Conservation (phyloP, 2,888 invertebrate genomes). For the Pristionchus arcanus region DNA sequence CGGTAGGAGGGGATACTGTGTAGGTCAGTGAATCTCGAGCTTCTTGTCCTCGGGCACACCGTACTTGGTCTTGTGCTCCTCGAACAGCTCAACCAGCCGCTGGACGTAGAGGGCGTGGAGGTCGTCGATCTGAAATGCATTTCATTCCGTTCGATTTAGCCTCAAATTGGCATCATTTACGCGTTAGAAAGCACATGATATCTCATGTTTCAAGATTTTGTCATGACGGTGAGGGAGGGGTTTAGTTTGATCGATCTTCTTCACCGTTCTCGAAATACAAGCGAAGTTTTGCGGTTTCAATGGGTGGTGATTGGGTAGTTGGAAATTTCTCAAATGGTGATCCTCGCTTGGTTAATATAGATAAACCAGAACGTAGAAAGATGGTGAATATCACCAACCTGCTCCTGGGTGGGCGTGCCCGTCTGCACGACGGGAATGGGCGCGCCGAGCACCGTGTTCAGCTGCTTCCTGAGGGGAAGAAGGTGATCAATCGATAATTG, state of each 20-base stretch:
- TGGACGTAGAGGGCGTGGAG: constrained; percentile 88
- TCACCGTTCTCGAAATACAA: background rate
- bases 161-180: too few species aligned
- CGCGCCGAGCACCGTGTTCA: constrained; percentile 71
- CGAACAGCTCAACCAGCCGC: constrained; percentile 87
- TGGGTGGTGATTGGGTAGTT: background rate
- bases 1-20: constrained; percentile 19
- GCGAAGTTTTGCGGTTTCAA: background rate
- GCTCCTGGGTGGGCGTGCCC: constrained; percentile 63
- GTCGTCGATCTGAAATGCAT: constrained; percentile 85
- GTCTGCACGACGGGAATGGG: constrained; percentile 66
- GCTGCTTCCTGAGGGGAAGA: constrained; percentile 61
- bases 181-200: too few species aligned
- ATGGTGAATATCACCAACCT: constrained; percentile 58
- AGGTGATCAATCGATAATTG: background rate
- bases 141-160: too few species aligned
- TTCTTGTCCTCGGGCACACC: constrained; percentile 71
- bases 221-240: background rate
- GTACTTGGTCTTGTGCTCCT: constrained; percentile 89
- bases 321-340: background rate
- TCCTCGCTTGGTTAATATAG: too few species aligned
- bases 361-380: too few species aligned
- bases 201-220: too few species aligned
- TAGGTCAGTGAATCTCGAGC: constrained; percentile 57
- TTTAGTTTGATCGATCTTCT: background rate